Evolutionary conservation across 2,113 vertebrate genomes (phyloP), one percentile per base, ranked within the genome.

Genomic region (Macroglossus sobrinus): DNA sequence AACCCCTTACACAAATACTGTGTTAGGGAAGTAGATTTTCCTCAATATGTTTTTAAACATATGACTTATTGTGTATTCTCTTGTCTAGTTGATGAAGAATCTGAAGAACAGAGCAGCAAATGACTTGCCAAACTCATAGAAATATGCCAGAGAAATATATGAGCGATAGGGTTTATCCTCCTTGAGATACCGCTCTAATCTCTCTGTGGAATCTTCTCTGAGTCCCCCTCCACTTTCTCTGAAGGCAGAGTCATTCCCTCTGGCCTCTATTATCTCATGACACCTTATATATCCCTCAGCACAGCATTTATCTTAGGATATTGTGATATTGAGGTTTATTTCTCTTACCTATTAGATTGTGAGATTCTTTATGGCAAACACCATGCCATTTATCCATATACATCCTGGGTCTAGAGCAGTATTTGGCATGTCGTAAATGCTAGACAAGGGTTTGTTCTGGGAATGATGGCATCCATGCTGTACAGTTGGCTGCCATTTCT

Each of bases 201-300:
- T 66, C 38, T 79, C 30, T 69, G 8, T 26, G 57, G 74, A 35
- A 10, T 84, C 80, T 87, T 47, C 66, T 30, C 22, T 7, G 45
- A 40, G 47, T 33, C 21, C 7, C 26, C 19, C 13, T 76, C n/a
- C 40, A 19, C n/a, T 5, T 63, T 94, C 55, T 68, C 85, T 7
- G 24, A 94, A 92, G 64, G 64, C 91, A 66, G 55, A 63, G 5
- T 47, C 53, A 76, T 91, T 92, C 69, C 74, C 19, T 22, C 6
- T n/a, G n/a, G 87, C 13, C 55, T 75, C 84, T 59, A 14, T 86
- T 93, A 81, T 93, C 86, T 84, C 14, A 0, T 28, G 50, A 68
- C 84, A 94, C 95, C 91, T 91, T 96, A 84, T 89, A 47, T 55
- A 71, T 95, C 69, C 75, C 79, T 82, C n/a, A 93, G 69, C 75